Percentiles rank a stretch among this genome's conserved stretches.
phyloP scores from a whole-genome alignment of 2,113 vertebrate species.

The Ondatra zibethicus region DNA sequence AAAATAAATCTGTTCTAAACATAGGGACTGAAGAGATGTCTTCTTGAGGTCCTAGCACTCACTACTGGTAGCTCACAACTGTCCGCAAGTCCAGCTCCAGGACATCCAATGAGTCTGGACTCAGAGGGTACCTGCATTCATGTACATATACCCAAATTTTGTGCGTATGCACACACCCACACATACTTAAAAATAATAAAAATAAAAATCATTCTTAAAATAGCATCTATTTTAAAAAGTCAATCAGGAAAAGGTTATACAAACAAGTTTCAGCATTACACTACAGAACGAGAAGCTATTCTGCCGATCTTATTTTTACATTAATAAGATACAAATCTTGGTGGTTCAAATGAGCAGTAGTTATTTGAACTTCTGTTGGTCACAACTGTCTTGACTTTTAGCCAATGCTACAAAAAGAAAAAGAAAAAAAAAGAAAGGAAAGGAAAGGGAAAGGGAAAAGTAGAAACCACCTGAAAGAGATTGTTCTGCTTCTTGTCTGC shows the following conservation, averaged over 20 bases:
- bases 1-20: background rate
- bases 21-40: background rate
- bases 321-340: background rate
- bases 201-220: background rate
- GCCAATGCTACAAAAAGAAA: background rate
- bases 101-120: background rate
- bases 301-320: background rate
- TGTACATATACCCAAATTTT: background rate
- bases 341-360: background rate
- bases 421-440: no score
- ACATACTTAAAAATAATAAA: background rate
- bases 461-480: background rate
- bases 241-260: background rate
- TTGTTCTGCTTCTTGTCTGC: background rate
- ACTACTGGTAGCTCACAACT: no score
- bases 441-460: background rate
- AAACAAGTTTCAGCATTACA: background rate
- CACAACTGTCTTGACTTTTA: background rate
- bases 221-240: background rate
- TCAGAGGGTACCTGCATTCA: background rate
- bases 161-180: background rate
- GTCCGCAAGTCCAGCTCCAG: background rate
- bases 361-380: background rate
- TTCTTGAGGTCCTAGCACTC: background rate
- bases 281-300: background rate